Base-by-base conservation (phyloP, 2,113 vertebrate genomes). In the Megalops atlanticus region DNA sequence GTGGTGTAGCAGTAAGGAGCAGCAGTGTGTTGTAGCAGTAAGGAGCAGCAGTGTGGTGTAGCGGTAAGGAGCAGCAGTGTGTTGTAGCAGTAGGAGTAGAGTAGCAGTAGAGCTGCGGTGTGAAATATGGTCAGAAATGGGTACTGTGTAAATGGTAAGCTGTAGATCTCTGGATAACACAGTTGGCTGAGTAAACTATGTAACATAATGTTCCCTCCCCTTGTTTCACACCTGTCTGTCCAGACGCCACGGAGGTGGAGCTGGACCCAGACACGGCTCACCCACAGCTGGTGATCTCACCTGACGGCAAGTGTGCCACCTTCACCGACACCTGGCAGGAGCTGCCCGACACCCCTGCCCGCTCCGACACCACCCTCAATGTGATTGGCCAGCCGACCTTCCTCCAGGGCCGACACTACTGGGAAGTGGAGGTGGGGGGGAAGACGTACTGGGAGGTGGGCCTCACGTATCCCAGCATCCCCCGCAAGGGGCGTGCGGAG, bases 361-460 rank as follows among this genome's bases (percentile, higher is more conserved):
- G 96, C 84, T 97, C 97, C 31, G 96, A 97, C 91, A 95, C 93
- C 82, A 93, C 95, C 3, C 93, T 96, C 82, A 96, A 96, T 1
- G 90, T 95, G 58, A 93, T 97, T 86, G 92, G 95, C 27, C 82
- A 39, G 38, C 90, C 96, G 82, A 90, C 88, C 80, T 95, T 96
- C 68, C 87, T 88, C 0, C 87, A 89, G 0, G 94, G 94, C 4
- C 94, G 95, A 72, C 95, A 96, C 87, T 97, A 97, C 92, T 97
- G 96, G 96, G 96, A 97, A 85, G 93, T 96, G 45, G 91, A 95
- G 21, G 95, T 97, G 79, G 90, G 80, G 16, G 95, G 94, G 41
- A 97, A 97, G 87, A 95, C 95, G 0, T 96, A 96, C 89, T 97
- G 96, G 96, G 94, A 94, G 3, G 86, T 97, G 15, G 96, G 96